Conservation (phyloP, 2,797 vertebrate genomes). For the Melanotaenia maccullochi region DNA sequence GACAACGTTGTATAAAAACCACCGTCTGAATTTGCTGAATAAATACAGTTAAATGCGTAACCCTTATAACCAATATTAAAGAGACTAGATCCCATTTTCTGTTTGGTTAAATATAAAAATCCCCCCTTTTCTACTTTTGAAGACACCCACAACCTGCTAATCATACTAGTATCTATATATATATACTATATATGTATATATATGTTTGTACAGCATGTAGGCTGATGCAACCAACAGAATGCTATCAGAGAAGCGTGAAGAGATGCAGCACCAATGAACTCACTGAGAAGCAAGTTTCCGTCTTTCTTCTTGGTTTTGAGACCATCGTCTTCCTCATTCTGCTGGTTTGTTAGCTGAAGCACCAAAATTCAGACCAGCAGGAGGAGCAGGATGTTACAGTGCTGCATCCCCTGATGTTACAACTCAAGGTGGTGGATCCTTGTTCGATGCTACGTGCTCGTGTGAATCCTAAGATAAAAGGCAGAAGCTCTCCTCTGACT, state of each 20-base stretch:
- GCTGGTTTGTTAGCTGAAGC: conserved; percentile 45
- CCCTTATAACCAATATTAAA: conserved; percentile 63
- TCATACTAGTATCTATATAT: neutral
- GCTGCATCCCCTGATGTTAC: conserved; percentile 17
- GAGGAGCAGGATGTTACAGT: conserved; percentile 15
- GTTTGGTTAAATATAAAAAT: conserved; percentile 54
- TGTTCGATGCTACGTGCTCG: conserved; percentile 22
- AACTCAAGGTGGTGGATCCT: conserved; percentile 34
- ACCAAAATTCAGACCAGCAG: conserved; percentile 25
- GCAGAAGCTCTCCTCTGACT: conserved; percentile 8
- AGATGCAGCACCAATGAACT: conserved; percentile 52
- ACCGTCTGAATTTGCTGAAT: conserved; percentile 67
- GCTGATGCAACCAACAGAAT: conserved; percentile 5
- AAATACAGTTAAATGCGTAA: conserved; percentile 61
- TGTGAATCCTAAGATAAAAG: conserved; percentile 15
- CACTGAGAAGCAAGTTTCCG: conserved; percentile 24
- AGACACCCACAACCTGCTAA: conserved; percentile 30
- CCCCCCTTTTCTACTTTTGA: conserved; percentile 16
- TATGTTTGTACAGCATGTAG: conserved; percentile 7
- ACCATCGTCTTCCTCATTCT: conserved; percentile 17
- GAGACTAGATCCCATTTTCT: conserved; percentile 65
- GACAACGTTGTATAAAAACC: conserved; percentile 48
- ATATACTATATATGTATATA: neutral
- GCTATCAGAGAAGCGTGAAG: conserved; percentile 22
- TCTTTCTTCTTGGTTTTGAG: conserved; percentile 10